These are phyloP conservation scores for Gymnosoma rotundatum DNA, from an alignment of 2,888 invertebrate genomes.

Conservation along the genomic window DNA sequence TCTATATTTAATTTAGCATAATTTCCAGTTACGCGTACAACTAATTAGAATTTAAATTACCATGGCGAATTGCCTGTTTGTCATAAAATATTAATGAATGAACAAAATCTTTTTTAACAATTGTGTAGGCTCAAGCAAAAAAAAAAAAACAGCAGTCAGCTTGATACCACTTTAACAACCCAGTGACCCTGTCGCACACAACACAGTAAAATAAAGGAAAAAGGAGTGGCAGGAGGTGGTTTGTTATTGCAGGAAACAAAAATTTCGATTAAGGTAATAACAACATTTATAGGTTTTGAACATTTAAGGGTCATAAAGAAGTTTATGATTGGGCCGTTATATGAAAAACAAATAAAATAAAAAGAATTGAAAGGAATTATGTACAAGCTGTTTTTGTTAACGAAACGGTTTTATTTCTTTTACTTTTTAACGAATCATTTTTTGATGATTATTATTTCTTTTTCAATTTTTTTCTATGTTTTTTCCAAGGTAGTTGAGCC, in stretches of 20 bases:
- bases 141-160: too few species aligned
- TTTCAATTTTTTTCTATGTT: background rate
- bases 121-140: background rate
- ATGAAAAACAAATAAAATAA: slow-evolving; percentile 22
- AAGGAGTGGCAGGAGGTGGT: background rate
- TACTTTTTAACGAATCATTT: slow-evolving; percentile 30
- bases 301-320: slow-evolving; percentile 66
- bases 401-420: slow-evolving; percentile 19
- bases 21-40: slow-evolving; percentile 65
- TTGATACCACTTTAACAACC: slow-evolving; percentile 21
- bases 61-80: slow-evolving; percentile 63
- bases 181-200: slow-evolving; percentile 19
- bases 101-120: slow-evolving; percentile 31
- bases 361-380: slow-evolving; percentile 44
- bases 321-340: slow-evolving; percentile 48
- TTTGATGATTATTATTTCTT: slow-evolving; percentile 47
- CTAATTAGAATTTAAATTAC: slow-evolving; percentile 69
- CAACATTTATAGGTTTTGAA: slow-evolving; percentile 64
- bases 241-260: slow-evolving; percentile 24
- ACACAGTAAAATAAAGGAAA: background rate
- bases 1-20: slow-evolving; percentile 63
- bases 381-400: slow-evolving; percentile 10
- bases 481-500: slow-evolving; percentile 49
- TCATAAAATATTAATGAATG: slow-evolving; percentile 66
- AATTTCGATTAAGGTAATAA: slow-evolving; percentile 69